phyloP scores from a whole-genome alignment of 1,140 invertebrate species.

The Zeugodacus cucurbitae region DNA sequence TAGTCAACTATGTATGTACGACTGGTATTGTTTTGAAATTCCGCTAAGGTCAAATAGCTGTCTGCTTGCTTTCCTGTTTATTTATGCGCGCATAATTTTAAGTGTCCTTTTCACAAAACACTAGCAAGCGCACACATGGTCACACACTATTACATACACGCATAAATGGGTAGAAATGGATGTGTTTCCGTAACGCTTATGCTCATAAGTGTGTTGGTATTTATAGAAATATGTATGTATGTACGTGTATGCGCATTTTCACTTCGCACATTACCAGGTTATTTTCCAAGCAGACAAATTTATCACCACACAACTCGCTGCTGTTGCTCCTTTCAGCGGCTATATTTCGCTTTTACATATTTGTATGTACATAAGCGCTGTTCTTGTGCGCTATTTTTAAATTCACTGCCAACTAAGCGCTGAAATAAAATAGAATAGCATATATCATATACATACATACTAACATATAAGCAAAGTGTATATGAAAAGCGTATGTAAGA shows the following conservation, averaged over 20 bases:
- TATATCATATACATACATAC: neutral
- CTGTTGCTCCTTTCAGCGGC: neutral
- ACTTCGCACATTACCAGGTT: neutral
- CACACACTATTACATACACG: neutral
- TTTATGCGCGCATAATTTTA: conserved; percentile 14
- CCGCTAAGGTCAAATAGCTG: neutral
- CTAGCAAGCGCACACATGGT: neutral
- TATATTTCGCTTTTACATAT: too few species aligned
- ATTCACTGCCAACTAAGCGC: conserved; percentile 14
- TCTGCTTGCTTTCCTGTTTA: neutral
- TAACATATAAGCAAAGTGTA: neutral
- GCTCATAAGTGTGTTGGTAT: neutral
- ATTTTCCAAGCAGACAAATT: conserved; percentile 9
- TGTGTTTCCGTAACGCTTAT: neutral
- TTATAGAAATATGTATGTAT: neutral
- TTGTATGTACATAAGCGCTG: neutral
- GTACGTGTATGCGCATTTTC: neutral
- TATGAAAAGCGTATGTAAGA: neutral
- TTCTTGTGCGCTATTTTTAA: conserved; percentile 31
- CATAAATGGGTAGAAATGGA: neutral
- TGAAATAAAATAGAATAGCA: neutral
- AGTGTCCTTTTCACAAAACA: neutral
- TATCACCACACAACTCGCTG: neutral
- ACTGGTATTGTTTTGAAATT: neutral
- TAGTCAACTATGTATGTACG: neutral